Evolutionary conservation across 2,797 vertebrate species (phyloP), one percentile per base, ranked within the genome.

Genomic region (Smutsia temminckii): DNA sequence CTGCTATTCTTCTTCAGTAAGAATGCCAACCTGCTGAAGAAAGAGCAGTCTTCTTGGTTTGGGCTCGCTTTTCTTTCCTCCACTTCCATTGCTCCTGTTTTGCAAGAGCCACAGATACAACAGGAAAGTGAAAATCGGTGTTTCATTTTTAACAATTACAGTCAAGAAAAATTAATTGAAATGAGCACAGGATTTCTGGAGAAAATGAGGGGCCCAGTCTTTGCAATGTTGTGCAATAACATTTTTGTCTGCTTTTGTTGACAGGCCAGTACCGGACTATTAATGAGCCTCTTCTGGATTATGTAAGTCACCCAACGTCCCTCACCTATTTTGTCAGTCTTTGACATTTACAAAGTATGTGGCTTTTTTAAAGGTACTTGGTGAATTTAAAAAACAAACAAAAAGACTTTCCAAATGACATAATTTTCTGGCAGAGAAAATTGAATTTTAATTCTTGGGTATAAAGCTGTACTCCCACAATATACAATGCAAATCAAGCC

Each of bases 221-320:
- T 77, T 8, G 1, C 23, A 0, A 1, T 4, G 25, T 32, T 27
- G 23, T 4, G 4, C 74, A 9, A 3, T 97, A 49, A 95, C 25
- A 0, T 12, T n/a, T 10, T 5, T 9, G 3, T 91, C 18, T 95
- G 27, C 69, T 93, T 89, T 20, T 93, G 83, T 96, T 23, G 88
- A 94, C 98, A 98, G 97, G 97, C 21, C 89, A 42, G 78, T 95
- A 91, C 93, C 95, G 23, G 91, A 86, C 68, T 6, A 1, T 61
- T 29, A 40, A 71, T 0, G 37, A 75, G 32, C 84, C 96, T 64
- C 92, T 40, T 46, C 89, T 42, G 0, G 0, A 71, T 21, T 57
- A 51, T 3, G 98, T 98, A 97, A 98, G 98, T 98, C 93, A 8
- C 5, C 49, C 1, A 0, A 0, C 12, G 14, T 11, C 75, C 84